Base-by-base conservation (phyloP, 1,140 invertebrate species). In the Sitophilus oryzae region DNA sequence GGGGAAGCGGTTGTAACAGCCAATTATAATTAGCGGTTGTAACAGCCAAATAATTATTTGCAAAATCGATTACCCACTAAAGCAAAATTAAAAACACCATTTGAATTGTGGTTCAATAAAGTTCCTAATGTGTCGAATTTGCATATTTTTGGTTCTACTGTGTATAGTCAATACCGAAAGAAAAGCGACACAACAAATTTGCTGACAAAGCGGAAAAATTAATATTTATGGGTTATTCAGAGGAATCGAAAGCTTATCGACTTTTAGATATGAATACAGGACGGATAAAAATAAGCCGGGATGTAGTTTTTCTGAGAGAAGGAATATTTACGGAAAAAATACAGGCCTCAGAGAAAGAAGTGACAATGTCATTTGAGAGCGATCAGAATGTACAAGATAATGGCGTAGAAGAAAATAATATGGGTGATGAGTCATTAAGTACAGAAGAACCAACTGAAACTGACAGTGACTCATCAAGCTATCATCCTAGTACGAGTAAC, bases 81-180 rank as follows among this genome's bases (percentile, higher is more conserved):
- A 36, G 11, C 48, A 20, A 53, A 11, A 22, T 6, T 3, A 18
- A 59, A 53, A 49, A 49, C 57, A 20, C 38, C 51, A 16, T 53
- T 22, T 50, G 51, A 59, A 49, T 45, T 54, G 11, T 55, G 44
- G 52, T 14, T 15, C 40, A 18, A 20, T 20, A 25, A 48, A 48
- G 58, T 57, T 22, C 56, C 60, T 18, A 40, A 67, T 56, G 9
- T 67, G 6, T 19, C 15, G 8, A 20, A 36, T 51, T 41, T 51
- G 38, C 38, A 51, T 14, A 23, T 51, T 41, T 51, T 51, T 30
- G 38, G 37, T 11, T 18, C 9, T 20, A 9, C 19, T 40, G 37
- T 1, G 15, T 50, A 14, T 16, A 16, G 20, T 11, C 36, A 37
- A 52, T 43, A 14, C 38, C 38, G 19, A 43, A 40, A 14, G 14